Evolutionary conservation across 1,140 invertebrate genomes (phyloP).

Genomic region (Chrysopa pallens): DNA sequence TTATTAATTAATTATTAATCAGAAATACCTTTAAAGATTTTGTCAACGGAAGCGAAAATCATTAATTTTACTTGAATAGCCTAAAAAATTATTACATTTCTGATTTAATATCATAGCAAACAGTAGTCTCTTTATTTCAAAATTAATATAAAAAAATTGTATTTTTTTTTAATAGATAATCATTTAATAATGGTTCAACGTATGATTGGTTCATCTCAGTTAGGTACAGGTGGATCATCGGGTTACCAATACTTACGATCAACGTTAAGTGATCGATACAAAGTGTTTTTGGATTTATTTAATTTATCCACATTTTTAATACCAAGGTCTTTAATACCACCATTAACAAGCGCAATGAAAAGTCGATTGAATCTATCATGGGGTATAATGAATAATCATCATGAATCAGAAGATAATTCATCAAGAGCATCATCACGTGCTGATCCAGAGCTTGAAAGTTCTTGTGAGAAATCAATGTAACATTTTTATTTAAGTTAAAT

Average conservation of each 20-base stretch:
- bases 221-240: constrained; percentile 94
- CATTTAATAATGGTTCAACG: constrained; percentile 97
- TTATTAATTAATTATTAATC: too few species aligned
- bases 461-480: constrained; percentile 1
- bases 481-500: too few species aligned
- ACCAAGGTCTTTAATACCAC: constrained; percentile 37
- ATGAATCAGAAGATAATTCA: neutral
- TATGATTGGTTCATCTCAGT: constrained; percentile 93
- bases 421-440: neutral
- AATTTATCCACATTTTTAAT: constrained; percentile 94
- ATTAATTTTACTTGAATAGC: too few species aligned
- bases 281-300: constrained; percentile 95
- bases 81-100: too few species aligned
- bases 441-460: constrained; percentile 1
- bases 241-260: constrained; percentile 96
- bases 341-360: constrained; percentile 25
- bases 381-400: constrained; percentile 4
- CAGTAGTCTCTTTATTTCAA: too few species aligned
- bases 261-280: constrained; percentile 96
- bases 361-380: constrained; percentile 24
- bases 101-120: too few species aligned
- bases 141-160: too few species aligned
- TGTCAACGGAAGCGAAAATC: too few species aligned
- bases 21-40: too few species aligned
- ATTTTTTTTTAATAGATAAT: constrained; percentile 68